Conservation (phyloP, 2,797 vertebrate species). For the Remorina albescens region DNA sequence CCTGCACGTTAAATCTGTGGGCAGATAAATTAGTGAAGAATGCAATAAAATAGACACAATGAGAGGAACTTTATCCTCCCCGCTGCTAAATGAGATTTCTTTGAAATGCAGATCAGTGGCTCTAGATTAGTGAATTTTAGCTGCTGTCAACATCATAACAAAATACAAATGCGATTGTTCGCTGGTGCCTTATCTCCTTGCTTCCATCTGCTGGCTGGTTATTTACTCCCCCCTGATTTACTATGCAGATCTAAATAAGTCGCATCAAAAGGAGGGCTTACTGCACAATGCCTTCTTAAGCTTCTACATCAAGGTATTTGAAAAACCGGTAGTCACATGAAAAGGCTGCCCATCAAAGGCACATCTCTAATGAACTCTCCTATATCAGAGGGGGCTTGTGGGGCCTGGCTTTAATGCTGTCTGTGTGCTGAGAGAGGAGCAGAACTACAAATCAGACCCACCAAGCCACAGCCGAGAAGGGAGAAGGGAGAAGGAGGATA, state of each 20-base stretch:
- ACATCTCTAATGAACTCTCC: slow-evolving; percentile 99
- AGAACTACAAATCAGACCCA: slow-evolving; percentile 91
- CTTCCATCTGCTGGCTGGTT: slow-evolving; percentile 99
- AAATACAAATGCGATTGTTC: slow-evolving; percentile 99
- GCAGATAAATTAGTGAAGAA: slow-evolving; percentile 99
- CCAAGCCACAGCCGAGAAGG: slow-evolving; percentile 81
- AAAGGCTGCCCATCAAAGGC: slow-evolving; percentile 98
- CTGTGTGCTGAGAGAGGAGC: slow-evolving; percentile 77
- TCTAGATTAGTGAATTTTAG: slow-evolving; percentile 99
- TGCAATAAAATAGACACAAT: slow-evolving; percentile 97
- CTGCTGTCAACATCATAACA: slow-evolving; percentile 99
- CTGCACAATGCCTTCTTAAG: slow-evolving; percentile 99
- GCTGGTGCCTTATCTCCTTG: slow-evolving; percentile 95
- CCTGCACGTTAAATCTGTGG: slow-evolving; percentile 94
- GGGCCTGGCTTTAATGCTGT: slow-evolving; percentile 94
- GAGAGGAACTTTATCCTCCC: slow-evolving; percentile 99
- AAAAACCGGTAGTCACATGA: slow-evolving; percentile 97
- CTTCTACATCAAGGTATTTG: slow-evolving; percentile 99
- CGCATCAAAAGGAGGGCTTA: slow-evolving; percentile 99
- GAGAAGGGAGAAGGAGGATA: slow-evolving; percentile 34
- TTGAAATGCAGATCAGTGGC: slow-evolving; percentile 99
- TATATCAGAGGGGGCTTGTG: slow-evolving; percentile 92
- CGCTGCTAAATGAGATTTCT: slow-evolving; percentile 99
- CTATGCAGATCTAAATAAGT: slow-evolving; percentile 99
- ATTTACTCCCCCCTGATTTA: slow-evolving; percentile 99